A percentile compares a stretch with the other conserved stretches of the same genome.
These are phyloP conservation scores for Phorcus lineatus DNA, from an alignment of 2,888 invertebrate species.

Conservation along the genomic window DNA sequence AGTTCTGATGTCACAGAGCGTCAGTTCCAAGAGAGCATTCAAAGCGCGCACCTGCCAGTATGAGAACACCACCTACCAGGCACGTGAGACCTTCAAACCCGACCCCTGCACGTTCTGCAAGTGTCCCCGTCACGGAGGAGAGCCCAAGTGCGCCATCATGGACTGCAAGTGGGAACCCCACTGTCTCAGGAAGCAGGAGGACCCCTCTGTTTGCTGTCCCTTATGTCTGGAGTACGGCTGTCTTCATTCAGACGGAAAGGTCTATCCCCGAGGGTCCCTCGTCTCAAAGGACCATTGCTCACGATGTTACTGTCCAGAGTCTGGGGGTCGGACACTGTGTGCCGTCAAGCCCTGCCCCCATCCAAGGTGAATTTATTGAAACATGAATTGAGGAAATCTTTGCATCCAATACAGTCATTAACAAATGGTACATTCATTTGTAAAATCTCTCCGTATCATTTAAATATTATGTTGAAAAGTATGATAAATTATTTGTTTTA, in stretches of 20 bases:
- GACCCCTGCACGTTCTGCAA: conserved; percentile 41
- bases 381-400: no score
- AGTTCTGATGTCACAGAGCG: no score
- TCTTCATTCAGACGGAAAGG: conserved; percentile 32
- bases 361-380: background rate
- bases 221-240: conserved; percentile 38
- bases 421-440: no score
- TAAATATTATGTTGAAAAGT: no score
- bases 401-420: no score
- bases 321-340: conserved; percentile 16
- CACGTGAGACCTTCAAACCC: conserved; percentile 36
- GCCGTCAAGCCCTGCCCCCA: conserved; percentile 15
- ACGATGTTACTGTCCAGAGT: conserved; percentile 26
- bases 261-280: background rate
- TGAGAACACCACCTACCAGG: conserved; percentile 26
- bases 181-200: conserved; percentile 33
- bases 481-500: no score
- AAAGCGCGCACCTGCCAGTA: conserved; percentile 26
- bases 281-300: background rate
- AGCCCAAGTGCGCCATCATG: conserved; percentile 30
- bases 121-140: conserved; percentile 34
- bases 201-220: conserved; percentile 34
- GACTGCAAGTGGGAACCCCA: conserved; percentile 36
- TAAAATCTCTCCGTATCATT: no score
- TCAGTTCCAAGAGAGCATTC: no score